These are phyloP conservation scores for Apoda limacodes DNA, from an alignment of 2,888 invertebrate species.

Conservation along the genomic window DNA sequence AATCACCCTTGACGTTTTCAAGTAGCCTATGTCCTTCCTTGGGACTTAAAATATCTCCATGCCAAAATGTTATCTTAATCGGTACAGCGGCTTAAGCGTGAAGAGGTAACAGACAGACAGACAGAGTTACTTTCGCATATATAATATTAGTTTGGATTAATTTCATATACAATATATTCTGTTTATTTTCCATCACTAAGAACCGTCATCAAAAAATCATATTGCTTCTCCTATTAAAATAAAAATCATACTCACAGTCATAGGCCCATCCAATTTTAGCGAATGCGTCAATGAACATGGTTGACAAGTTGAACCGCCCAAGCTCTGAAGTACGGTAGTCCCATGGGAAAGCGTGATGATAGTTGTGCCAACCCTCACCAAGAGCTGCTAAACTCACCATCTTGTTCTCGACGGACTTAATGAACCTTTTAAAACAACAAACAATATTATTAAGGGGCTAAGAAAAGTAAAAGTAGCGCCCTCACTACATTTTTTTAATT, in stretches of 20 bases:
- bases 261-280: conserved; percentile 86
- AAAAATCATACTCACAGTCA: conserved; percentile 67
- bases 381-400: conserved; percentile 80
- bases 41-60: no score
- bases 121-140: no score
- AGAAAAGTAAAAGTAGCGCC: no score
- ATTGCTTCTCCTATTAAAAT: conserved; percentile 47
- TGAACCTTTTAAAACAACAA: conserved; percentile 69
- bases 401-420: conserved; percentile 79
- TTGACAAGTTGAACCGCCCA: conserved; percentile 80
- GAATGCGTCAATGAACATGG: conserved; percentile 83
- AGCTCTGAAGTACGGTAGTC: conserved; percentile 77
- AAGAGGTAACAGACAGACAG: no score
- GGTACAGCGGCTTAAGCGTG: no score
- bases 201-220: not conserved
- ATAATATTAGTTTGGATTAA: no score
- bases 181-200: not conserved
- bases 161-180: not conserved
- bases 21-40: no score
- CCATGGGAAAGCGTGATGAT: conserved; percentile 84
- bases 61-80: no score
- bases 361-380: conserved; percentile 89
- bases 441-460: no score
- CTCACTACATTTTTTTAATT: no score
- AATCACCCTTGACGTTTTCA: no score